Base-by-base conservation (phyloP, 2,797 vertebrate genomes). In the Carcharodon carcharias region DNA sequence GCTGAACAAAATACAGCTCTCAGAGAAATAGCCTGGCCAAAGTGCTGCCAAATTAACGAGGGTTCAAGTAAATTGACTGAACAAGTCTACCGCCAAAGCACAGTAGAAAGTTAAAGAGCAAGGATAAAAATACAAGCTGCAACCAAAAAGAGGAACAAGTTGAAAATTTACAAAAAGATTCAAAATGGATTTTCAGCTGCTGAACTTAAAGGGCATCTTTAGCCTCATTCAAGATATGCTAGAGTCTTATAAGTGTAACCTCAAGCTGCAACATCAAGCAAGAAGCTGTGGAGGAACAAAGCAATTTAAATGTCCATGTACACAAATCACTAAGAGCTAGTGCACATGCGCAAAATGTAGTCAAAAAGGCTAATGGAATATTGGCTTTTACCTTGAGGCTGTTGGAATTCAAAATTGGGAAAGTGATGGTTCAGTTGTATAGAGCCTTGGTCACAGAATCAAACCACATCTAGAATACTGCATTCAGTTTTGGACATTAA, bases 151-250 rank as follows among this genome's bases (percentile, higher is more conserved):
- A 12, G 11, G 14, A 73, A 73, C 97, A 98, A 97, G 96, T 97
- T 97, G 96, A 96, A 96, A 97, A 98, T 97, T 97, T 97, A 97
- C 98, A 97, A 97, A 96, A 97, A 97, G 96, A 97, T 95, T 97
- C 96, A 69, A 50, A 35, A 73, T 58, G 77, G 96, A 96, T 96
- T 96, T 96, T 96, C 96, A 96, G 96, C 96, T 96, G 96, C 97
- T 96, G 96, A 97, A 97, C 96, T 97, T 97, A 97, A 97, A 97
- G 97, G 97, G 97, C 97, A 97, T 97, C 97, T 97, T 97, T 73
- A 73, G 28, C 28, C 1, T 73, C 31, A 12, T 77, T 77, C 73
- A 77, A n/a, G 11, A 12, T 14, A 77, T 14, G 31, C 9, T n/a
- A 35, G 31, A 73, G 28, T 73, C 71, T 73, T 73, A 8, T n/a